Evolutionary conservation across 2,797 vertebrate species (phyloP), one percentile per base, ranked within the genome.

Genomic region (Gadopsis marmoratus): DNA sequence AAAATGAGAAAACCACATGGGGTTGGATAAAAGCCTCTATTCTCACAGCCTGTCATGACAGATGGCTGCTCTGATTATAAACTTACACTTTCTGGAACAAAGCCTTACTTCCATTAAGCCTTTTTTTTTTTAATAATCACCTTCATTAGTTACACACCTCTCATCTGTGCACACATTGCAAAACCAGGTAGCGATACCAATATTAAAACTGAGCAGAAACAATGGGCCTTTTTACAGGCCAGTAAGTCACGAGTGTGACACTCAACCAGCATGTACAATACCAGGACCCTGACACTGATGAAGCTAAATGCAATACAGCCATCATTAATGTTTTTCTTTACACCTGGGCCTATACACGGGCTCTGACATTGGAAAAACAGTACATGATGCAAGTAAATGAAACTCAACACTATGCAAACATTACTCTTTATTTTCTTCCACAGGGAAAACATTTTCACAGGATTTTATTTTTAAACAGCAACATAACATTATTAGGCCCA

Each of bases 391-490:
- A 47, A 70, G 7, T 12, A 60, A 85, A 83, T 54, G 6, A 88
- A 77, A 77, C 35, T 29, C 47, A 70, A 39, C 60, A 76, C 26
- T 35, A 55, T 73, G 45, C 76, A 91, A 85, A 86, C 41, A 79
- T 84, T 74, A 69, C 4, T 76, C 61, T 92, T 93, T 93, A 91
- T 93, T 93, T 84, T 88, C 58, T 70, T 92, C 84, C 88, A 91
- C 88, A 93, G 87, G 74, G 26, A 77, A 91, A 87, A 84, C 50
- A 79, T 39, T 82, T 90, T 89, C 80, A 90, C 86, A 86, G 72
- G n/a, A 78, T 78, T 78, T 68, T 72, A n/a, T n/a, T n/a, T n/a
- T 47, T 80, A 43, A 78, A 86, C 65, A 90, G 64, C 61, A 86
- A 82, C 1, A 63, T 69, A 75, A 81, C 54, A 39, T 76, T 29